Conservation (phyloP, 2,113 vertebrate genomes). For the Nycticryphes semicollaris region DNA sequence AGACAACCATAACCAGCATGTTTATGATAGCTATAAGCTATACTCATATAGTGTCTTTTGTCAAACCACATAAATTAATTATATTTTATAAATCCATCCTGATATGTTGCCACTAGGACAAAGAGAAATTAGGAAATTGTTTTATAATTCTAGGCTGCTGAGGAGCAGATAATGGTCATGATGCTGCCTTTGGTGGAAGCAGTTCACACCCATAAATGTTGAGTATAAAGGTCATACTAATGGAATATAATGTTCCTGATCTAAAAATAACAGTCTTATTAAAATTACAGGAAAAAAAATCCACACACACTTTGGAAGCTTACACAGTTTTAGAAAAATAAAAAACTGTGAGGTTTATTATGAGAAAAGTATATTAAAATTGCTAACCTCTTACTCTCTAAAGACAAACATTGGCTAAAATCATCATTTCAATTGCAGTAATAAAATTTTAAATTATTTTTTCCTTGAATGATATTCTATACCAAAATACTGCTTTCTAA, state of each 20-base stretch:
- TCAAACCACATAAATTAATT: background rate
- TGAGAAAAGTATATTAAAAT: background rate
- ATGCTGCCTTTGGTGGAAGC: background rate
- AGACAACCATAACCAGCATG: background rate
- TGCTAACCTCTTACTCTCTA: background rate
- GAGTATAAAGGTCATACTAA: background rate
- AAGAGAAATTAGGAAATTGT: background rate
- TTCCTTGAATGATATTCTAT: background rate
- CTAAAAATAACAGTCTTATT: background rate
- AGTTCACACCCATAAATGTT: background rate
- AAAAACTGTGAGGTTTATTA: background rate
- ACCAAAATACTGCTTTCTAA: background rate
- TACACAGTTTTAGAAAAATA: background rate
- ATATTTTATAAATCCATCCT: background rate
- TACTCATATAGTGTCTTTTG: background rate
- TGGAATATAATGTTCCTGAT: background rate
- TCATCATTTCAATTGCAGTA: background rate
- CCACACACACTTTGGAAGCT: background rate
- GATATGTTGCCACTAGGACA: background rate
- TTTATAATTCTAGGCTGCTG: background rate
- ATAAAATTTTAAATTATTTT: background rate
- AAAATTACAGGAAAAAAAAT: background rate
- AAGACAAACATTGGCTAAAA: background rate
- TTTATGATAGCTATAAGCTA: background rate
- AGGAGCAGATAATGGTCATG: background rate